Evolutionary conservation across 2,113 vertebrate genomes (phyloP).

Genomic region (Ptyas mucosa): DNA sequence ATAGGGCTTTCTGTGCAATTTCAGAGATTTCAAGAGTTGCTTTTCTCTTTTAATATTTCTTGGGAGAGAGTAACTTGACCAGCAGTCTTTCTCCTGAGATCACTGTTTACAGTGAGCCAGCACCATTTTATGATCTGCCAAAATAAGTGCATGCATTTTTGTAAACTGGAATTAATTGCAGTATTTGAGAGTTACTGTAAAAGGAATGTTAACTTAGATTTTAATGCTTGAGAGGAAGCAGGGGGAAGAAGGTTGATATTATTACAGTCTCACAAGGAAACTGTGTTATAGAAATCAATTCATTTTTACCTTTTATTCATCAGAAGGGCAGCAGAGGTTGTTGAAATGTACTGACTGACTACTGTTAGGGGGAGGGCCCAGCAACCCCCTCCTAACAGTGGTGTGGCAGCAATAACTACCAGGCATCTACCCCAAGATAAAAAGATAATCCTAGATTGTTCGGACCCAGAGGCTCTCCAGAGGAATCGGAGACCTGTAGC

Average conservation of each 20-base stretch:
- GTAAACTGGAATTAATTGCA: background rate
- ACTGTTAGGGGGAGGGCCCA: background rate
- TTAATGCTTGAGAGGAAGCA: background rate
- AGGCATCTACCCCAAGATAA: background rate
- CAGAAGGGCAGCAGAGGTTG: background rate
- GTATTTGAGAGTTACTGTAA: background rate
- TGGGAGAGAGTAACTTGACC: background rate
- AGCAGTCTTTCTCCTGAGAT: background rate
- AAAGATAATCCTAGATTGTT: background rate
- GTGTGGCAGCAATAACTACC: background rate
- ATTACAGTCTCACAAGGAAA: background rate
- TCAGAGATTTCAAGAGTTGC: background rate
- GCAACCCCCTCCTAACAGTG: background rate
- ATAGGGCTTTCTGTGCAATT: background rate
- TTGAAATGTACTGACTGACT: background rate
- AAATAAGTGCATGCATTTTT: background rate
- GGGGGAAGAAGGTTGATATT: background rate
- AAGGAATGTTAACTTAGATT: background rate
- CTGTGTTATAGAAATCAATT: background rate
- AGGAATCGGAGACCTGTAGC: background rate
- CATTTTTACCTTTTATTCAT: background rate
- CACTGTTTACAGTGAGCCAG: background rate
- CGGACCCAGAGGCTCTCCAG: background rate
- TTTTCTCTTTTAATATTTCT: background rate
- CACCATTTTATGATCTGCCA: background rate